Evolutionary conservation across 2,888 invertebrate species (phyloP), one percentile per base, ranked within the genome.

Genomic region (Tipula confusa): DNA sequence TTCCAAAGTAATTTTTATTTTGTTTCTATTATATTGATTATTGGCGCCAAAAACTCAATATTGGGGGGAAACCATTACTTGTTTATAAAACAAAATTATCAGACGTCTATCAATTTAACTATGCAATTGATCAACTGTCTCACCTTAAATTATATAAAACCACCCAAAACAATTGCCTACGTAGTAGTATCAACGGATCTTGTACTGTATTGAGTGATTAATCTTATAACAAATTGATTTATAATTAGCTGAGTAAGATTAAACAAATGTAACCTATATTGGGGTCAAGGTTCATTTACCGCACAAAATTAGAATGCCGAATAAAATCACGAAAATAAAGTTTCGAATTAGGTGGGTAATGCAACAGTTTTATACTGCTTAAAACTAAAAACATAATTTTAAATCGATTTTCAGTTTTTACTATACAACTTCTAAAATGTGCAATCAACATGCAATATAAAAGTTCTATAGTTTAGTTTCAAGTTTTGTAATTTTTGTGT

Each of bases 341-440:
- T 43, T 43, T 43, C 7, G n/a, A 24, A 9, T 24, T 24, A 64
- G 24, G 64, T 24, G 24, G 43, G 43, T 13, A 7, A 9, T 64
- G 64, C 64, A 64, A 64, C 64, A 64, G 64, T 64, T 64, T 64
- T 24, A 24, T 24, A 7, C 7, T 64, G 24, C 24, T 24, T 18
- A 64, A 64, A 64, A 64, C 24, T 64, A 64, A 64, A 64, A n/a
- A n/a, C n/a, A 64, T 64, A 64, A n/a, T 24, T 64, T 64, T 64
- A 18, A n/a, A 64, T 64, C 11, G 64, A 64, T 64, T 64, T 64
- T 64, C 64, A 24, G 24, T 64, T 64, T 64, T 64, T 24, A 43
- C 15, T n/a, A 64, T 64, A 43, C n/a, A 43, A 64, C 11, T 64
- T 7, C 15, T 64, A 64, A 64, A 64, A 24, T 64, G 64, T 64